Base-by-base conservation (phyloP, 2,888 invertebrate genomes). In the Chalcis sispes region DNA sequence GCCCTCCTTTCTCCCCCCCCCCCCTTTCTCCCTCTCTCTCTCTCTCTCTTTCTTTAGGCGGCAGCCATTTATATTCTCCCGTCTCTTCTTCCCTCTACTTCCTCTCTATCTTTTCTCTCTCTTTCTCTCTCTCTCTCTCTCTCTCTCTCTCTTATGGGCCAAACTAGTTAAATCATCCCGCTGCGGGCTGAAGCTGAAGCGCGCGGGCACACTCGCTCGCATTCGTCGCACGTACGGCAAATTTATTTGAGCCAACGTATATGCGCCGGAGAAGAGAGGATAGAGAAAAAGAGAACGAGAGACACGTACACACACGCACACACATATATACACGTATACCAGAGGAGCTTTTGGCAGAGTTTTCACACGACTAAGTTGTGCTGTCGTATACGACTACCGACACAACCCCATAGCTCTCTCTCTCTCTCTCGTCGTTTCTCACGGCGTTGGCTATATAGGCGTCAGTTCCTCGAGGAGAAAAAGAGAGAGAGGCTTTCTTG, bases 241-340 rank as follows among this genome's bases (percentile, higher is more conserved):
- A 87, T 87, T 87, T 88, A 87, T 87, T 86, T 86, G 84, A 82
- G 79, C 78, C 84, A n/a, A 83, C 83, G 84, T 85, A 83, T 83
- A 81, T 81, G 65, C 71, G 65, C 10, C 52, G 25, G 7, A 8
- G 27, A 25, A 25, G 40, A 40, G 52, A 32, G 10, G 40, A 40
- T 13, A n/a, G n/a, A n/a, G 13, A 42, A 59, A 48, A 65, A 13
- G 29, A 46, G 50, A 50, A 40, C 18, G 40, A 52, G 50, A 40
- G 25, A 29, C 10, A 56, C 15, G n/a, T 32, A n/a, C n/a, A n/a
- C n/a, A n/a, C n/a, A n/a, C n/a, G n/a, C n/a, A n/a, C 13, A 5
- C 42, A 18, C 36, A 20, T 50, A 18, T n/a, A 62, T 25, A 46
- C 27, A 18, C 29, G 18, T 48, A 15, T 23, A 29, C 18, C 20